Base-by-base conservation (phyloP, 2,113 vertebrate genomes). In the Gymnorhina tibicen region DNA sequence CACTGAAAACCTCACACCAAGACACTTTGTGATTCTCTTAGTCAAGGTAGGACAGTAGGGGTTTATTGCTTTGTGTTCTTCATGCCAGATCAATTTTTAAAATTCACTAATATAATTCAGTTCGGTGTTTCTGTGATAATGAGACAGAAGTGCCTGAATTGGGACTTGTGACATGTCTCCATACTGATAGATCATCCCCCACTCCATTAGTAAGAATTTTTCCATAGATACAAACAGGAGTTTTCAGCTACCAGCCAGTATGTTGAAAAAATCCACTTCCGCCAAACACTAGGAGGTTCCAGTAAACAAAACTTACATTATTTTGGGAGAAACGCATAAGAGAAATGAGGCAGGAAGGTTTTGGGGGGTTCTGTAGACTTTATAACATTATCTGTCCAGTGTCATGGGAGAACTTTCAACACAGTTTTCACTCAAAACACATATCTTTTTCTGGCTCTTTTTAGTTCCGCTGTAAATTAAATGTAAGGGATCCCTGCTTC, bases 361-460 rank as follows among this genome's bases (percentile, higher is more conserved):
- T 64, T 21, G 6, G 5, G 10, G 2, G 0, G 0, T 77, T 88
- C 39, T 59, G 8, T 26, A 13, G 41, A 52, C 13, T 32, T 83
- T 20, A 9, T 35, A 15, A 28, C 23, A 35, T 18, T 26, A 37
- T 49, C 27, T 81, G 17, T 26, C 32, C 6, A 42, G 15, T 37
- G 9, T 19, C 5, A 46, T 49, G 28, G 16, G 9, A 37, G 15
- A 60, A 62, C 7, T 75, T 94, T 24, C 10, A 72, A n/a, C 7
- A 53, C 2, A 32, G 20, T 84, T 62, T 89, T 74, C 32, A 47
- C 3, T 82, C 16, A 32, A 50, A 89, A 22, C 20, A 42, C 2
- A 11, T 2, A 3, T 41, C 7, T 67, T 68, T 17, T 46, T 44
- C 64, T 46, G 37, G 3, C 3, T 77, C 14, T 35, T 60, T 18